Evolutionary conservation across 2,888 invertebrate species (phyloP).

Genomic region (Amphipoea oculea): DNA sequence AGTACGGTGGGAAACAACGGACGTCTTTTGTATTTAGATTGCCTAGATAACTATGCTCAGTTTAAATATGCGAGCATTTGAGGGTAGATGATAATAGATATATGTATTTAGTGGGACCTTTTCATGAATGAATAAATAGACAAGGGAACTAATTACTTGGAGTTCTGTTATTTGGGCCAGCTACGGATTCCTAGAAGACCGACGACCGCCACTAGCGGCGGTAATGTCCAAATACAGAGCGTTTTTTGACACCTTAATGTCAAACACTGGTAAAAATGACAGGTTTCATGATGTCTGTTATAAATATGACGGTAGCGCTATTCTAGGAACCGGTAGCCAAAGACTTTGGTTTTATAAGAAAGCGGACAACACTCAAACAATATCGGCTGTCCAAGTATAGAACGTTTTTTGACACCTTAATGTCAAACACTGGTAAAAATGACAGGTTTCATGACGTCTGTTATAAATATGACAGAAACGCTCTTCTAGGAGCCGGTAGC

Average conservation of each 20-base stretch:
- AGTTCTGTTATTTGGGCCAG: not conserved
- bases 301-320: not conserved
- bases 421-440: not conserved
- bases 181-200: not conserved
- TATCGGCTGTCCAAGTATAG: too few relatives aligned
- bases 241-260: not conserved
- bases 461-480: not conserved
- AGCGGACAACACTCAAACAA: not conserved
- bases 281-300: not conserved
- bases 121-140: not conserved
- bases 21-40: slow-evolving; percentile 49
- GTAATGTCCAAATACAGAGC: not conserved
- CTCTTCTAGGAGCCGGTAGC: too few relatives aligned
- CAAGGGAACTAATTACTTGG: not conserved
- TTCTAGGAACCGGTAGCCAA: too few relatives aligned
- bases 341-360: not conserved
- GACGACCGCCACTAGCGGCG: not conserved
- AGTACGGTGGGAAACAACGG: slow-evolving; percentile 69
- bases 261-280: not conserved
- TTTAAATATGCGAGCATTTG: slow-evolving; percentile 13
- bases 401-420: not conserved
- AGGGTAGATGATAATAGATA: slow-evolving; percentile 14
- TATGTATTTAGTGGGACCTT: not conserved
- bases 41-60: slow-evolving; percentile 25
- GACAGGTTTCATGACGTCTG: not conserved